phyloP scores from a whole-genome alignment of 2,888 invertebrate species.

The Blera fallax region DNA sequence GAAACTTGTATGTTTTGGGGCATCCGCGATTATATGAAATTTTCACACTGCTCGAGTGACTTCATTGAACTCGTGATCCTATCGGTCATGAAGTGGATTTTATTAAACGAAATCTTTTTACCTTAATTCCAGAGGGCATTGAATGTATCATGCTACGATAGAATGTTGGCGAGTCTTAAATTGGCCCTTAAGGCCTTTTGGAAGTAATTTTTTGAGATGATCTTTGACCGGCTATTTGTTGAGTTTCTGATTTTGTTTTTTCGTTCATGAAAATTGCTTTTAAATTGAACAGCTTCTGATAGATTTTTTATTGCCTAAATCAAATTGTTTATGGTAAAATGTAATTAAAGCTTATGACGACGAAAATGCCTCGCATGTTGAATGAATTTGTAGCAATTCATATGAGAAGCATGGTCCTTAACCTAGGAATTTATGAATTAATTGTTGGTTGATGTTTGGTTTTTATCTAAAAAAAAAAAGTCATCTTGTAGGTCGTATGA shows the following conservation, averaged over 20 bases:
- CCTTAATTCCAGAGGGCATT: neutral
- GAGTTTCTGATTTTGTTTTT: neutral
- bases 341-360: neutral
- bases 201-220: no score
- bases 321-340: conserved; percentile 35
- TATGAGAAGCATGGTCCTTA: neutral
- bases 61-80: neutral
- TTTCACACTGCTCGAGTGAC: neutral
- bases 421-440: neutral
- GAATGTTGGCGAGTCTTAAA: neutral
- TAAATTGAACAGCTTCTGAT: neutral
- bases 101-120: neutral
- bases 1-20: neutral
- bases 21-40: neutral
- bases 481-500: neutral
- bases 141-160: neutral
- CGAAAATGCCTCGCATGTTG: neutral
- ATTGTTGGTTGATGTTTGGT: neutral
- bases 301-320: conserved; percentile 36
- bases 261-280: conserved; percentile 4
- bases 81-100: conserved; percentile 8
- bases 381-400: conserved; percentile 5
- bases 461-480: no score
- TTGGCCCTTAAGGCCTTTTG: conserved; percentile 16
- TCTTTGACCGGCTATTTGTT: neutral